Evolutionary conservation across 1,140 invertebrate genomes (phyloP), one percentile per base, ranked within the genome.

Genomic region (Cyrtorhinus lividipennis): DNA sequence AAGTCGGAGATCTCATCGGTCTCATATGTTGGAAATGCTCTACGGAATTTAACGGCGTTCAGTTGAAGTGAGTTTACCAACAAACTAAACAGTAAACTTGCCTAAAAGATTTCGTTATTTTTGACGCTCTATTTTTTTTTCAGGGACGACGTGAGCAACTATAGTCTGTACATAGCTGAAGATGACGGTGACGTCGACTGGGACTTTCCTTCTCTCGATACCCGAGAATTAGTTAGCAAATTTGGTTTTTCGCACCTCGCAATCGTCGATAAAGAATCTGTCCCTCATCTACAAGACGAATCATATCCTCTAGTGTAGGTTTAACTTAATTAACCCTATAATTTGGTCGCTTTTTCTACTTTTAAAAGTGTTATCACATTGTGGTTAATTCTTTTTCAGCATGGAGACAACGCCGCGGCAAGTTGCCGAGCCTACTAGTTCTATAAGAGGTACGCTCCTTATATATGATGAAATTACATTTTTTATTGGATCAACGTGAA

Each of bases 101-200:
- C n/a, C n/a, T 44, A n/a, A 12, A 44, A 44, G n/a, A 12, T 12
- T 12, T 44, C n/a, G 10, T 44, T 44, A n/a, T 44, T 48, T 61
- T 61, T 62, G 10, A 61, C 30, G 38, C 13, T n/a, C n/a, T n/a
- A 38, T 38, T 8, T 38, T 38, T 5, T 38, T 38, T 38, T 5
- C 68, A 82, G 79, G 56, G 72, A 77, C 56, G 73, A 76, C 62
- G 70, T 74, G 23, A 70, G 74, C 46, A 68, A 83, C 67, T 95
- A 92, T 75, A 88, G 88, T 48, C 76, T 97, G 45, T 92, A 90
- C 70, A 92, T 96, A 69, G 92, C 89, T 18, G 94, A 97, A 77
- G 94, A 97, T 71, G 92, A 95, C 74, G 94, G 94, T n/a, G 93
- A 95, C 75, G 88, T 95, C 38, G 91, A 94, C 73, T 83, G 81